These are phyloP conservation scores for Cyanoramphus novaezelandiae DNA, from an alignment of 2,113 vertebrate genomes.

Conservation along the genomic window DNA sequence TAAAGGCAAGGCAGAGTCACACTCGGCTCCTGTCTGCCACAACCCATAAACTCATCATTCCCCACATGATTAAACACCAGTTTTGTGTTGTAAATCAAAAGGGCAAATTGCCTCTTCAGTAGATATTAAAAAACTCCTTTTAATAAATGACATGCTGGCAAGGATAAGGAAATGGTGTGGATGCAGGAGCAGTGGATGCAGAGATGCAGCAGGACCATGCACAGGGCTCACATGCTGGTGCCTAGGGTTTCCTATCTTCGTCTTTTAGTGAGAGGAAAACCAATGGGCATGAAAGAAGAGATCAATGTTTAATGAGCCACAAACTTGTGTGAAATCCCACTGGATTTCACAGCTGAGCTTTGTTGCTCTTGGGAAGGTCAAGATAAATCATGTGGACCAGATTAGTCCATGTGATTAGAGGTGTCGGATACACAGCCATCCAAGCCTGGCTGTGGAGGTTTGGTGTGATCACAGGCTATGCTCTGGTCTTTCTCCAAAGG, in stretches of 20 bases:
- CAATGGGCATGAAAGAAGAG: background rate
- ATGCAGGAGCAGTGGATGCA: background rate
- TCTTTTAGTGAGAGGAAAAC: background rate
- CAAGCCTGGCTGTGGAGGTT: background rate
- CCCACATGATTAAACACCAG: background rate
- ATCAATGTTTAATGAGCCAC: background rate
- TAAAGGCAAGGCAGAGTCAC: background rate
- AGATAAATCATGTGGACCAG: background rate
- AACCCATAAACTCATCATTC: background rate
- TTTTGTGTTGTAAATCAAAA: background rate
- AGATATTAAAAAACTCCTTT: background rate
- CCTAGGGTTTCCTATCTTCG: background rate
- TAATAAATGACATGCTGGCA: background rate
- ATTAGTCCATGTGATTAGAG: background rate
- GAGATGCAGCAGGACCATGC: background rate
- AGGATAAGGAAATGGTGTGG: background rate
- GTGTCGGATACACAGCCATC: background rate
- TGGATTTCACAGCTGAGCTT: background rate
- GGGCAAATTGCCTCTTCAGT: background rate
- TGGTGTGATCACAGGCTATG: background rate
- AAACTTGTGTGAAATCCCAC: background rate
- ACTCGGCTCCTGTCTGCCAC: background rate
- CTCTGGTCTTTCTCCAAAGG: background rate
- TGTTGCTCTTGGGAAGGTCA: background rate
- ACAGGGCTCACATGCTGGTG: background rate